Evolutionary conservation across 1,140 invertebrate genomes (phyloP), one percentile per base, ranked within the genome.

Genomic region (Scaptodrosophila lebanonensis): DNA sequence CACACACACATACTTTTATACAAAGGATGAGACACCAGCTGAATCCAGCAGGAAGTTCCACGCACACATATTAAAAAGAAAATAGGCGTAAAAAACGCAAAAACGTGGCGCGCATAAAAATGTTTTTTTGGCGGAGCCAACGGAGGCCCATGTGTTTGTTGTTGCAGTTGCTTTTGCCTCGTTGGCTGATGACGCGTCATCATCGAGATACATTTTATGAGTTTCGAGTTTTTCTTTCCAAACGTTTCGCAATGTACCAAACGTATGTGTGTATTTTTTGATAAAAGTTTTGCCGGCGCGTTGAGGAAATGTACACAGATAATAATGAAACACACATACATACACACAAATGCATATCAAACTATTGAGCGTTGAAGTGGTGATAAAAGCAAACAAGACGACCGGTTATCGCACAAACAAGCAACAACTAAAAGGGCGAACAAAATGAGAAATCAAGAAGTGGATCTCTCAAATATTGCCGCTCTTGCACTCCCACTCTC

Each of bases 31-130:
- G 30, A 27, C 35, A 17, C 29, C 25, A 38, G 29, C 12, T 48
- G 65, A 44, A 79, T 64, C 42, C 75, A 69, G 62, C 68, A 79
- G 73, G 73, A 79, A 79, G 73, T 79, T 58, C 47, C 68, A 79
- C 61, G 36, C 68, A 59, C 50, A 54, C 29, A 58, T 11, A 53
- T 9, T 32, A 66, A 48, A 54, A 65, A 54, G 39, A 40, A 53
- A 61, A 65, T 49, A 38, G 17, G 4, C 15, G 17, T 4, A 15
- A 38, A 15, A 38, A 38, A 13, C 13, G 56, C 57, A 44, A 61
- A 72, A 73, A 79, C 75, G 75, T 82, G 75, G 75, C 75, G 57
- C 33, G 76, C 66, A 75, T 79, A 73, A 38, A 61, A 76, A 59
- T 22, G 8, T 20, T 40, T 63, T 43, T 40, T 64, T 38, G n/a